phyloP scores from a whole-genome alignment of 2,888 invertebrate species.

The Macrosoma leucophasiata region DNA sequence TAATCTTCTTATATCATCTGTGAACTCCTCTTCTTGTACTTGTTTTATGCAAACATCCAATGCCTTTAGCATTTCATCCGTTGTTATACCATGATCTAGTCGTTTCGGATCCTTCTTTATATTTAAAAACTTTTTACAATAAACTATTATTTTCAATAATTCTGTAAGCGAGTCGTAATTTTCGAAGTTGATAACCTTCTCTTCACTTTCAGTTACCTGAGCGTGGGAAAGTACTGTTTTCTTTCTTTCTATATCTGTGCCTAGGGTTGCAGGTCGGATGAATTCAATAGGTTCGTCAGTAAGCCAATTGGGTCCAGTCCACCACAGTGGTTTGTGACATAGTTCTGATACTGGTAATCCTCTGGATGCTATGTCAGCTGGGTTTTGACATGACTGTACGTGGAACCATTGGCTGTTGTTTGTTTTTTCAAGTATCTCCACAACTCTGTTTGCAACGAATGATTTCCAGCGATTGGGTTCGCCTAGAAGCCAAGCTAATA shows the following conservation, averaged over 20 bases:
- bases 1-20: conserved; percentile 9
- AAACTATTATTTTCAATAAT: conserved; percentile 3
- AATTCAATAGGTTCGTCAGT: conserved; percentile 11
- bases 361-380: conserved; percentile 18
- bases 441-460: conserved; percentile 24
- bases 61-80: conserved; percentile 18
- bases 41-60: conserved; percentile 19
- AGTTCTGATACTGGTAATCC: conserved; percentile 12
- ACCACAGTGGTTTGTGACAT: conserved; percentile 13
- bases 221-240: neutral
- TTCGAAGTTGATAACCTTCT: conserved; percentile 4
- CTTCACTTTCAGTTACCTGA: conserved; percentile 2
- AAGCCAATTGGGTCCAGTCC: conserved; percentile 19
- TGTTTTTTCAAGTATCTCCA: conserved; percentile 22
- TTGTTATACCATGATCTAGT: too few species aligned
- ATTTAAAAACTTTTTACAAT: conserved; percentile 7
- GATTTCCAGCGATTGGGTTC: conserved; percentile 26
- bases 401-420: conserved; percentile 13
- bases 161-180: conserved; percentile 4
- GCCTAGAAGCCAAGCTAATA: conserved; percentile 22
- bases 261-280: conserved; percentile 2
- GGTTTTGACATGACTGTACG: conserved; percentile 12
- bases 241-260: conserved; percentile 5
- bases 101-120: too few species aligned
- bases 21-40: conserved; percentile 19